Evolutionary conservation across 2,797 vertebrate species (phyloP).

Genomic region (Percopsis omiscomaycus): DNA sequence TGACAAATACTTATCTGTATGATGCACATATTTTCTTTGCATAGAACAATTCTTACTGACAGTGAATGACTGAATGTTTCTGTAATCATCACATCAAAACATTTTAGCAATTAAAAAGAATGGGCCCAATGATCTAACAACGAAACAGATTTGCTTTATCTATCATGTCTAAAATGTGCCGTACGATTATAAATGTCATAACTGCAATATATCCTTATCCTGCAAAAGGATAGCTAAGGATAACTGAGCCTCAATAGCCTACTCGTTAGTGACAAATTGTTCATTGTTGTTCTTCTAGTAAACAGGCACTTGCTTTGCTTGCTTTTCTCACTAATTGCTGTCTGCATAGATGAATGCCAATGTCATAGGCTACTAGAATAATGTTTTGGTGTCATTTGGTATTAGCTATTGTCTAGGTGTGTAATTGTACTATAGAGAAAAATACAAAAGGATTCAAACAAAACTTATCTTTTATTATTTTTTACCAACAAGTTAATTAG

Average conservation of each 20-base stretch:
- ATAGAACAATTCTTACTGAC: no score
- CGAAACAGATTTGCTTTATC: neutral
- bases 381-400: no score
- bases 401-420: neutral
- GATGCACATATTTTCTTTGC: neutral
- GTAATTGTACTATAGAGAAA: conserved; percentile 5
- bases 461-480: conserved; percentile 13
- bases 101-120: no score
- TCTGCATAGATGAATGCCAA: conserved; percentile 21
- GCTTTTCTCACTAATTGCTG: conserved; percentile 4
- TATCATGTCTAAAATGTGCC: no score
- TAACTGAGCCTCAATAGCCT: no score
- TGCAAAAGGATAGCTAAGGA: no score
- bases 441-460: neutral
- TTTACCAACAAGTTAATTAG: neutral
- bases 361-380: conserved; percentile 15
- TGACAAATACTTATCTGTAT: neutral
- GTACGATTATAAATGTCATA: no score
- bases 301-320: neutral
- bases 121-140: neutral
- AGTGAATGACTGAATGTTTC: no score
- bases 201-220: no score
- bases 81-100: no score
- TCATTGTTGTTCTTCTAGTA: neutral
- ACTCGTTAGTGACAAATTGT: neutral